phyloP scores from a whole-genome alignment of 2,113 vertebrate genomes.

The Zonotrichia leucophrys region DNA sequence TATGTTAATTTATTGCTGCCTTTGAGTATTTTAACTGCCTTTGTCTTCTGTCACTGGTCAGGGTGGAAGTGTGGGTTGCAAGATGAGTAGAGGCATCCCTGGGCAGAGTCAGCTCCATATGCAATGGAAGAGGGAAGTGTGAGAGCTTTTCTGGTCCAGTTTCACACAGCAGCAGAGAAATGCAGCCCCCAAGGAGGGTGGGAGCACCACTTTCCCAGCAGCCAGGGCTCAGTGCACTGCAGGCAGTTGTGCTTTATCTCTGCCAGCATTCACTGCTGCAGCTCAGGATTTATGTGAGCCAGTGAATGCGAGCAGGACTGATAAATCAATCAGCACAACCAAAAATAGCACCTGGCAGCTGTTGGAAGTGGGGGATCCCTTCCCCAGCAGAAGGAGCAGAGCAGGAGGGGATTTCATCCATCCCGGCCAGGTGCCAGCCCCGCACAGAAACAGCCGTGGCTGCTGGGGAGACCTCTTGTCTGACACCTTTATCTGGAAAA shows the following conservation, averaged over 20 bases:
- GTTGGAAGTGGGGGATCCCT: constrained; percentile 26
- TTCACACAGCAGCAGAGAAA: not conserved
- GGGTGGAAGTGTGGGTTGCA: not conserved
- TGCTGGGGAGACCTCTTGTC: not conserved
- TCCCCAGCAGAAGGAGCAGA: not conserved
- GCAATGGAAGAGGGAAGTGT: rapidly evolving
- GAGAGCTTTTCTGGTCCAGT: not conserved
- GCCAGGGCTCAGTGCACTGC: not conserved
- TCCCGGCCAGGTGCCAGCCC: not conserved
- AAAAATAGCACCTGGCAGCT: constrained; percentile 1
- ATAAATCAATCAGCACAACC: constrained; percentile 45
- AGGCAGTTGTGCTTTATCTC: not conserved
- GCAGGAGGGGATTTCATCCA: not conserved
- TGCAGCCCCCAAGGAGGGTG: not conserved
- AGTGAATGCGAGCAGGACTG: not conserved
- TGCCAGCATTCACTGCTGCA: not conserved
- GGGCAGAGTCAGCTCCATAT: not conserved
- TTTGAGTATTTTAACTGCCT: not conserved
- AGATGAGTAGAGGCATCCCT: not conserved
- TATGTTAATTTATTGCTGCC: not conserved
- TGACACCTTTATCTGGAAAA: constrained; percentile 47
- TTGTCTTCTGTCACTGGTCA: not conserved
- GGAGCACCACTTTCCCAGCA: not conserved
- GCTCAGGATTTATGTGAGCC: not conserved
- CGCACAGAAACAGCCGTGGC: not conserved